phyloP scores from a whole-genome alignment of 2,797 vertebrate genomes.

The Psittacula derbiana region DNA sequence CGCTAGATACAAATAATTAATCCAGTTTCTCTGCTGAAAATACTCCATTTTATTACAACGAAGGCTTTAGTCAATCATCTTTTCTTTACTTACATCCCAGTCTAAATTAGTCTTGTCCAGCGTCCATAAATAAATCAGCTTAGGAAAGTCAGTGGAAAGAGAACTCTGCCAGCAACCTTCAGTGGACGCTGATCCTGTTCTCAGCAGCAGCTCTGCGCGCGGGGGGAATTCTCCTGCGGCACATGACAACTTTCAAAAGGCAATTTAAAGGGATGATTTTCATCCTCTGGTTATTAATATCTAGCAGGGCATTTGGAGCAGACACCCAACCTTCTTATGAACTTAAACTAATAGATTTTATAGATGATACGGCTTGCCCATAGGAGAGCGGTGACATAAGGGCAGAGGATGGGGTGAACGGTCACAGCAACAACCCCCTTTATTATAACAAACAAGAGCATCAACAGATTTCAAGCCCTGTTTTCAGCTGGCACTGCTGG shows the following conservation, averaged over 20 bases:
- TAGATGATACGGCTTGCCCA: neutral
- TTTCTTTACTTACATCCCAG: conserved; percentile 35
- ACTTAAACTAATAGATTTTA: neutral
- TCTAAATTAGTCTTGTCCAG: conserved; percentile 32
- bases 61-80: conserved; percentile 15
- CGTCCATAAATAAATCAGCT: conserved; percentile 63
- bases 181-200: neutral
- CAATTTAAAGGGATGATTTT: conserved; percentile 26
- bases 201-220: neutral
- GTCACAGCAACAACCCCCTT: neutral
- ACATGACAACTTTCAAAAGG: neutral
- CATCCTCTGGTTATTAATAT: conserved; percentile 28
- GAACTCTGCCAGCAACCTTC: conserved; percentile 39
- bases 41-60: neutral
- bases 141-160: conserved; percentile 49
- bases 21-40: conserved; percentile 31
- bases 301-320: neutral
- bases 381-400: neutral
- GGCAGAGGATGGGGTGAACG: neutral
- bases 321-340: neutral
- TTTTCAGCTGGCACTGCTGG: neutral
- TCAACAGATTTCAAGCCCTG: neutral
- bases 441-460: neutral
- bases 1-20: conserved; percentile 15
- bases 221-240: neutral